Conservation (phyloP, 2,888 invertebrate species). For the Therioaphis trifolii region DNA sequence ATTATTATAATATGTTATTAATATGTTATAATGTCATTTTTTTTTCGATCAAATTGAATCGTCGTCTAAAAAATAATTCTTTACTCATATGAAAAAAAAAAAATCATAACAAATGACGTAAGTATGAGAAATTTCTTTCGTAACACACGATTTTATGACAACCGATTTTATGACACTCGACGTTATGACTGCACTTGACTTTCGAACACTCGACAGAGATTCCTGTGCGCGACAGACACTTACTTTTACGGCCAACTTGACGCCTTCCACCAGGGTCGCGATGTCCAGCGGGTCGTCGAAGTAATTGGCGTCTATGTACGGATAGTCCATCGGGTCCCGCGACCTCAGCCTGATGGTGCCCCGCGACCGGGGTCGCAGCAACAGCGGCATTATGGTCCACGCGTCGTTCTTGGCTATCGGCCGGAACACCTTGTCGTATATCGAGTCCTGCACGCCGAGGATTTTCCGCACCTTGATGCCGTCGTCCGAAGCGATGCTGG, state of each 20-base stretch:
- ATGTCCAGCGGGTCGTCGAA: constrained; percentile 84
- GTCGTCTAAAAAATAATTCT: too few species aligned
- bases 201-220: too few species aligned
- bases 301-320: constrained; percentile 92
- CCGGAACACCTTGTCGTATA: constrained; percentile 82
- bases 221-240: too few species aligned
- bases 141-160: too few species aligned
- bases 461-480: constrained; percentile 78
- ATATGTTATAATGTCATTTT: too few species aligned
- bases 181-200: too few species aligned
- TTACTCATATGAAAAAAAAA: too few species aligned
- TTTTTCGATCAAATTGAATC: too few species aligned
- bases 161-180: too few species aligned
- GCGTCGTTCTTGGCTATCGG: constrained; percentile 83
- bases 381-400: constrained; percentile 88
- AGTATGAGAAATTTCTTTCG: too few species aligned
- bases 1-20: too few species aligned
- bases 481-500: constrained; percentile 82
- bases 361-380: constrained; percentile 82
- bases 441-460: constrained; percentile 81
- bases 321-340: constrained; percentile 87
- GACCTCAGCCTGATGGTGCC: constrained; percentile 80
- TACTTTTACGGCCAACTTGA: constrained; percentile 67
- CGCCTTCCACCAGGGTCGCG: constrained; percentile 83
- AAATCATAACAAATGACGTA: too few species aligned